Base-by-base conservation (phyloP, 2,888 invertebrate species). In the Eupeodes latifasciatus region DNA sequence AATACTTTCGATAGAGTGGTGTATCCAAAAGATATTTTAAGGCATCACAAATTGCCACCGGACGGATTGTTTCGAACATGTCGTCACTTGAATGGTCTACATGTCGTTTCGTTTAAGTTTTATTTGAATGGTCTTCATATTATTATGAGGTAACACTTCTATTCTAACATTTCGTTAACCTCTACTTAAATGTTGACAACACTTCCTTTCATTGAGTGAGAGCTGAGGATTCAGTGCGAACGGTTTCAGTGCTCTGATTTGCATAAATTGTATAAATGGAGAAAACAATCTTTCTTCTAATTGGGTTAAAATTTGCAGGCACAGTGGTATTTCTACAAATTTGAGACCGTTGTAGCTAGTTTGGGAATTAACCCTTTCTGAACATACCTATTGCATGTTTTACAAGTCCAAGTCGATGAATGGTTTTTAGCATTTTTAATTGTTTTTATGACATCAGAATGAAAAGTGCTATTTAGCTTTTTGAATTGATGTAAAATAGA, bases 281-380 rank as follows among this genome's bases (percentile, higher is more conserved):
- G 92, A 88, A n/a, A 92, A 90, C 86, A 93, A 86, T 69, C 92
- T 79, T 89, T 93, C 92, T 90, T 93, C 92, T 6, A 92, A 79
- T 34, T 80, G 66, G 10, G 90, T 86, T 80, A 91, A 89, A 36
- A 67, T 77, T 19, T 19, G 19, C 19, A 92, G 7, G 62, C 85
- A 81, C 9, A 90, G 85, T 34, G 90, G 91, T 51, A 91, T 74
- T n/a, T 66, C 34, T 36, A 47, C 47, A 44, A 67, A 66, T 55
- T 49, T 49, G 49, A 61, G 40, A 34, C 67, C 53, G n/a, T 34
- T 69, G 36, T n/a, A 55, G 27, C 53, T 27, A 36, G 14, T 19
- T 59, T 74, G 1, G 64, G 64, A 64, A 64, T 19, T n/a, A n/a
- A n/a, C n/a, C n/a, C n/a, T n/a, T n/a, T n/a, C n/a, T n/a, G n/a